Percentiles rank a stretch among this genome's conserved stretches.
phyloP scores from a whole-genome alignment of 53 echinoderm and acorn worm species.

The Mesocentrotus franciscanus region DNA sequence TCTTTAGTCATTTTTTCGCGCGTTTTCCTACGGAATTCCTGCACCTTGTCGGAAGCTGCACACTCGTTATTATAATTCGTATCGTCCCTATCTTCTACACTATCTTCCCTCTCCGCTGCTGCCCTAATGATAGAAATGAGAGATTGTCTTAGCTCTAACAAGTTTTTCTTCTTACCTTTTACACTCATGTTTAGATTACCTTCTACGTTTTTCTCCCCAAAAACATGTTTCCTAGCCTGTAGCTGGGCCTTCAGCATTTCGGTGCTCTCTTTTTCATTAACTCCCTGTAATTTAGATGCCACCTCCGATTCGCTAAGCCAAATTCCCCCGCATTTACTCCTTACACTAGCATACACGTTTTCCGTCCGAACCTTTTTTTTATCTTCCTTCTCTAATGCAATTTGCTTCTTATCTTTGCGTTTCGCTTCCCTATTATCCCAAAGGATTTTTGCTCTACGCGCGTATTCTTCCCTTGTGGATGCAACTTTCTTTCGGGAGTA shows the following conservation, averaged over 20 bases:
- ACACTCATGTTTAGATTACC: slow-evolving; percentile 17
- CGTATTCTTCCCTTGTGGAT: slow-evolving; percentile 49
- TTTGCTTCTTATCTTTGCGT: not conserved
- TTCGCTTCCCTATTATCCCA: slow-evolving; percentile 2
- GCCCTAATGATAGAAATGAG: not conserved
- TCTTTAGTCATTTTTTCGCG: slow-evolving; percentile 7
- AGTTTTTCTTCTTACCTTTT: not conserved
- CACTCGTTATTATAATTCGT: not conserved
- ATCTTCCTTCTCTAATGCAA: not conserved
- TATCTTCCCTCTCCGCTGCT: not conserved
- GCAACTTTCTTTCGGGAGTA: slow-evolving; percentile 22
- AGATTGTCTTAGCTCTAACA: not conserved
- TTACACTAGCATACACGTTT: slow-evolving; percentile 13
- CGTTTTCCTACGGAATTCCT: not conserved
- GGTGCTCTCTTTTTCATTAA: not conserved
- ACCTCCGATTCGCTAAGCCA: slow-evolving; percentile 26
- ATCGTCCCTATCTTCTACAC: slow-evolving; percentile 3
- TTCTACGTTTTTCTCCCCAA: not conserved
- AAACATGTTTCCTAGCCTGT: slow-evolving; percentile 28
- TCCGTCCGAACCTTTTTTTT: not conserved
- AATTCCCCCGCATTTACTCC: slow-evolving; percentile 11
- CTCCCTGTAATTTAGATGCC: not conserved
- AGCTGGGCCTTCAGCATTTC: slow-evolving; percentile 21
- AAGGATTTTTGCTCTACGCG: not conserved
- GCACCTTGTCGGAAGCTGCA: not conserved